Base-by-base conservation (phyloP, 2,888 invertebrate genomes). In the Cryptus viduatorius region DNA sequence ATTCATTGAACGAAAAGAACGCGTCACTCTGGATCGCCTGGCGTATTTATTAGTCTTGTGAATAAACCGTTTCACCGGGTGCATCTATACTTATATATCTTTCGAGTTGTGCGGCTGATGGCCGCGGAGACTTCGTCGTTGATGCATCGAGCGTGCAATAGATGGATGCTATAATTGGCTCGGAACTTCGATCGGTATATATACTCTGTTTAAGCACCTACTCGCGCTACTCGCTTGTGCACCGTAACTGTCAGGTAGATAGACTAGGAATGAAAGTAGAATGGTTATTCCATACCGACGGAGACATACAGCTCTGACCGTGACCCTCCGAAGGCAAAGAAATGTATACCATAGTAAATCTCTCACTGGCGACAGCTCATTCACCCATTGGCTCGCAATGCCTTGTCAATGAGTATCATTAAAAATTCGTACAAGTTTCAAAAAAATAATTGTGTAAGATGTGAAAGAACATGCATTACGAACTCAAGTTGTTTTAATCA, bases 281-380 rank as follows among this genome's bases (percentile, higher is more conserved):
- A 75, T 76, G 48, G 76, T 56, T 59, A 80, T 24, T 50, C 75
- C 71, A 65, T 65, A 65, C 59, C 79, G 76, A 76, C 48, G 75
- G 75, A 56, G 75, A 72, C 71, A 72, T 56, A 37, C 37, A 65
- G 56, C 69, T 67, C 42, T 76, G 71, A 19, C 65, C 79, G 59
- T 79, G 72, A 76, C 76, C 79, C 72, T 80, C 65, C 48, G 65
- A 76, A 76, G 79, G 79, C 76, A 79, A 79, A 83, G n/a, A 72
- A n/a, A 29, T 65, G 5, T 65, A 37, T 3, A 37, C 31, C 12
- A 31, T 37, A n/a, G 29, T 31, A 31, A 29, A 31, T 61, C 61
- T 1, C 29, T 31, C 14, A n/a, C 61, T n/a, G 14, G 29, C 12
- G 61, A n/a, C 4, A 61, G 14, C 48, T 31, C 4, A 31, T 65